phyloP scores from a whole-genome alignment of 2,797 vertebrate genomes.

The Pseudochaenichthys georgianus region DNA sequence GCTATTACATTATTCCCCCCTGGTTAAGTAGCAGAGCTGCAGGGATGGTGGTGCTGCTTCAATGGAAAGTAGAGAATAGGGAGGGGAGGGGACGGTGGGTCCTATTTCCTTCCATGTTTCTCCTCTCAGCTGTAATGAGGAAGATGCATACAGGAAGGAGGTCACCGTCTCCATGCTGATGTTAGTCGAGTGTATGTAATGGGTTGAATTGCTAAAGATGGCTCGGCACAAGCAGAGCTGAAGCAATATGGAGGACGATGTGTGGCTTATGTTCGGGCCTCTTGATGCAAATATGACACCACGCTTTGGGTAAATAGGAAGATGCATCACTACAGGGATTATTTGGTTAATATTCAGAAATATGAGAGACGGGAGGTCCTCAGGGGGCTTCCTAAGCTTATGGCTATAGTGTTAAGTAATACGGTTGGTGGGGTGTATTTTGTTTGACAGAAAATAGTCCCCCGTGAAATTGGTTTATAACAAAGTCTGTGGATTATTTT shows the following conservation, averaged over 20 bases:
- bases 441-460: no score
- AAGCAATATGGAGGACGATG: background rate
- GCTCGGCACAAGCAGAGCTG: constrained; percentile 3
- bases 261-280: background rate
- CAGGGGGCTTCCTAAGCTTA: background rate
- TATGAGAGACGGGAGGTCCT: background rate
- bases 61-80: constrained; percentile 77
- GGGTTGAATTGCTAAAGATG: constrained; percentile 15
- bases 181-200: constrained; percentile 27
- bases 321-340: background rate
- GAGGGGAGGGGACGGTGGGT: constrained; percentile 69
- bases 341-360: background rate
- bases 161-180: constrained; percentile 27
- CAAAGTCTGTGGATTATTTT: no score
- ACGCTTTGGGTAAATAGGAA: background rate
- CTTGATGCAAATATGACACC: background rate
- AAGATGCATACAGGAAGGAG: constrained; percentile 52
- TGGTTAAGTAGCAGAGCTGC: constrained; percentile 76
- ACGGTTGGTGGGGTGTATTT: no score
- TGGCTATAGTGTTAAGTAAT: background rate
- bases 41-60: constrained; percentile 59
- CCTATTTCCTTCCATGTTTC: constrained; percentile 74
- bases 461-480: no score
- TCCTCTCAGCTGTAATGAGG: constrained; percentile 57
- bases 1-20: constrained; percentile 38